phyloP scores from a whole-genome alignment of 2,797 vertebrate genomes.

The Etheostoma nigrum region DNA sequence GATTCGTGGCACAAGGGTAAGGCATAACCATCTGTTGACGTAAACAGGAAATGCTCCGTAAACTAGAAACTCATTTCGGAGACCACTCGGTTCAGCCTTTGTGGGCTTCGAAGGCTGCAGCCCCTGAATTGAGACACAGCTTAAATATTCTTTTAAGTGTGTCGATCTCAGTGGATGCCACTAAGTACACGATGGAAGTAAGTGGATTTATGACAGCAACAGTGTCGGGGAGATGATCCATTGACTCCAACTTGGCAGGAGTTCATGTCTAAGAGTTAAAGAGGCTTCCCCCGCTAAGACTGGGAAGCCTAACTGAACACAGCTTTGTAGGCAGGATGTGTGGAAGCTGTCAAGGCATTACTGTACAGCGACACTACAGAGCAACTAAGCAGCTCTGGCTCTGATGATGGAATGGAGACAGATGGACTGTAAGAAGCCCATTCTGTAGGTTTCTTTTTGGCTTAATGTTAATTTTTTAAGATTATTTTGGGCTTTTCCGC shows the following conservation, averaged over 20 bases:
- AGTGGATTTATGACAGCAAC: slow-evolving; percentile 35
- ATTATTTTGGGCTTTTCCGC: too few species aligned
- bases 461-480: slow-evolving; percentile 15
- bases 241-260: slow-evolving; percentile 40
- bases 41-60: too few species aligned
- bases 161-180: background rate
- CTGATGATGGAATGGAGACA: slow-evolving; percentile 17
- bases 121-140: too few species aligned
- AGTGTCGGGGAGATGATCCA: slow-evolving; percentile 31
- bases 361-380: slow-evolving; percentile 16
- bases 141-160: slow-evolving; percentile 2
- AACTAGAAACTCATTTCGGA: too few species aligned
- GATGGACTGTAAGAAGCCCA: slow-evolving; percentile 3
- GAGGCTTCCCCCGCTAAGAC: slow-evolving; percentile 33
- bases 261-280: slow-evolving; percentile 54
- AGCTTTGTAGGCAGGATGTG: slow-evolving; percentile 16
- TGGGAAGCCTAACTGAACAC: slow-evolving; percentile 19
- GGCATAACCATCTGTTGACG: too few species aligned
- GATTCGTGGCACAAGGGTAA: too few species aligned
- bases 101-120: too few species aligned
- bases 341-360: slow-evolving; percentile 29
- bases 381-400: slow-evolving; percentile 7
- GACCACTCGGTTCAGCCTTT: too few species aligned
- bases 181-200: slow-evolving; percentile 19
- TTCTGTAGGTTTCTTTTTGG: slow-evolving; percentile 18